These are phyloP conservation scores for Notothenia rossii DNA, from an alignment of 2,113 vertebrate genomes.

Conservation along the genomic window DNA sequence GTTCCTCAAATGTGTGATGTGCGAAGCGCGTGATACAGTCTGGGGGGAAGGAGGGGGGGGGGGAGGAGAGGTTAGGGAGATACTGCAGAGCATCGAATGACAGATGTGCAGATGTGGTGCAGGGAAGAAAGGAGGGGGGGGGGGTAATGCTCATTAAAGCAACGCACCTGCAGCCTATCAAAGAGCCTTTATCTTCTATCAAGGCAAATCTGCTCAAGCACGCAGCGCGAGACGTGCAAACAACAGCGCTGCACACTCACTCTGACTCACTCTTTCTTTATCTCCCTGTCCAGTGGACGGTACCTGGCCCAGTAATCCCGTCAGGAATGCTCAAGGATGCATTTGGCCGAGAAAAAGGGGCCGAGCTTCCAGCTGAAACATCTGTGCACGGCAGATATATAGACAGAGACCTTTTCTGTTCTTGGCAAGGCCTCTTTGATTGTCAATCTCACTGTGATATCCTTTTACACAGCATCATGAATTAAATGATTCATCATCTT, in stretches of 20 bases:
- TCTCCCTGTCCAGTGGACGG: slow-evolving; percentile 39
- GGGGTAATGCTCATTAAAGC: slow-evolving; percentile 77
- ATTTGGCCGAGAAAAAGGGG: slow-evolving; percentile 59
- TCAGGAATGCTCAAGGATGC: slow-evolving; percentile 68
- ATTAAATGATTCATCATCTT: background rate
- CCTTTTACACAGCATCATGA: slow-evolving; percentile 5
- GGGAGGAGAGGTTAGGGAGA: slow-evolving; percentile 31
- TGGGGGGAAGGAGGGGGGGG: background rate
- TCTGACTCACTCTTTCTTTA: slow-evolving; percentile 24
- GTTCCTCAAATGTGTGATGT: slow-evolving; percentile 18
- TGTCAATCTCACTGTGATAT: slow-evolving; percentile 21
- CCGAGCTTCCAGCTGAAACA: slow-evolving; percentile 49
- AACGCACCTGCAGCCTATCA: slow-evolving; percentile 83
- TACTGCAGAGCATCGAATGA: slow-evolving; percentile 57
- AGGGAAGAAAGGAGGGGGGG: slow-evolving; percentile 1
- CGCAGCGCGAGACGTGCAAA: slow-evolving; percentile 64
- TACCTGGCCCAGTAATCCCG: slow-evolving; percentile 71
- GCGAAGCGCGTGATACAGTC: slow-evolving; percentile 21
- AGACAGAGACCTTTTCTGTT: background rate
- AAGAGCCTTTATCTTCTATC: slow-evolving; percentile 83
- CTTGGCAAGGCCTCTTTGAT: background rate
- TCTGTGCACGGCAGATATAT: slow-evolving; percentile 52
- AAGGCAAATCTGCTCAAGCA: slow-evolving; percentile 78
- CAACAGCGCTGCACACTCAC: slow-evolving; percentile 52
- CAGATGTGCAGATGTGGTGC: slow-evolving; percentile 68